These are phyloP conservation scores for Polyommatus iphigenia DNA, from an alignment of 2,888 invertebrate genomes.

Conservation along the genomic window DNA sequence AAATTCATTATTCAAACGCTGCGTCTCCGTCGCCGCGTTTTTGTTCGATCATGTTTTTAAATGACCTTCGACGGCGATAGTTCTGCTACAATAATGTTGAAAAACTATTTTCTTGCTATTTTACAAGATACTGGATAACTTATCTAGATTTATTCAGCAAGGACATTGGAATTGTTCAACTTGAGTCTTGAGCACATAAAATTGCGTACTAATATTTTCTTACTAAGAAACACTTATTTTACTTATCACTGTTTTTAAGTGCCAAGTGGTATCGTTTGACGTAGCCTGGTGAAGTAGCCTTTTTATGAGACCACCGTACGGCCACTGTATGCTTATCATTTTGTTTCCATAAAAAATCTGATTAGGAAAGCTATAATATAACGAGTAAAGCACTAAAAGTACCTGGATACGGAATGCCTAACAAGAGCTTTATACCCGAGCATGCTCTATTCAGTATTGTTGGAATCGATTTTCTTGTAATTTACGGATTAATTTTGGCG, in stretches of 20 bases:
- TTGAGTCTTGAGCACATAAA: neutral
- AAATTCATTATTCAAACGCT: neutral
- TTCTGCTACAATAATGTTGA: neutral
- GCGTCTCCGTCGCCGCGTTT: neutral
- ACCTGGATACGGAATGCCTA: neutral
- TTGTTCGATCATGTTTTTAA: slow-evolving; percentile 11
- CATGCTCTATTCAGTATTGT: slow-evolving; percentile 24
- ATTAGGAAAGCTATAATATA: neutral
- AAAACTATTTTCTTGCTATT: neutral
- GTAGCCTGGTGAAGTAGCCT: neutral
- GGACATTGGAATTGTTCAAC: neutral
- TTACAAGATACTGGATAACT: neutral
- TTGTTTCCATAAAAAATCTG: neutral
- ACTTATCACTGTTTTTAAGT: slow-evolving; percentile 11
- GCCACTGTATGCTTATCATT: neutral
- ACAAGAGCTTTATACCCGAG: neutral
- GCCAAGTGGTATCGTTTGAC: slow-evolving; percentile 5
- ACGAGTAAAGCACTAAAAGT: neutral
- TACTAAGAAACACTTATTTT: slow-evolving; percentile 5
- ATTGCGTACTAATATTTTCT: neutral
- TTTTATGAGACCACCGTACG: neutral
- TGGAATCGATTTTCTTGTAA: slow-evolving; percentile 33
- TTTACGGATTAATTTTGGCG: slow-evolving; percentile 57
- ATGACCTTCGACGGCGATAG: slow-evolving; percentile 7
- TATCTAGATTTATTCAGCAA: neutral